phyloP scores from a whole-genome alignment of 1,140 invertebrate genomes.

The Pogonomyrmex californicus region DNA sequence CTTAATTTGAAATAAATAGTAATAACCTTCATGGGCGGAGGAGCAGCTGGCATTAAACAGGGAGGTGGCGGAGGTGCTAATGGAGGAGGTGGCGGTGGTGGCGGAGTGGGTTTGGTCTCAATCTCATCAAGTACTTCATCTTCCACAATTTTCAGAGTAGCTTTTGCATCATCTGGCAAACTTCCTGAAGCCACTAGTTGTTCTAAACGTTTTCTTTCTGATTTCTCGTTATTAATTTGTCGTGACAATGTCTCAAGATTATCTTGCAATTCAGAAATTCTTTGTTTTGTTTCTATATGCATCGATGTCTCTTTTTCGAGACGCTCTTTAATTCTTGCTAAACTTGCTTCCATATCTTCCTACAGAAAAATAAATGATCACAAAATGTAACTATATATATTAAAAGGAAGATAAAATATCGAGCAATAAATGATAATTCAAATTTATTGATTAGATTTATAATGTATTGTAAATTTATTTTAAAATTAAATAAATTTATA shows the following conservation, averaged over 20 bases:
- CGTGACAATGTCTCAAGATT: conserved; percentile 85
- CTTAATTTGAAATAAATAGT: conserved; percentile 1
- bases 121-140: conserved; percentile 84
- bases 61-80: conserved; percentile 89
- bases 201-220: conserved; percentile 93
- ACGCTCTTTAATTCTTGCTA: conserved; percentile 94
- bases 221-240: conserved; percentile 93
- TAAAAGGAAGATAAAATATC: not conserved
- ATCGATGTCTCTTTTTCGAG: conserved; percentile 96
- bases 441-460: not conserved
- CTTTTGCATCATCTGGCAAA: conserved; percentile 97
- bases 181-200: conserved; percentile 95
- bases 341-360: conserved; percentile 95
- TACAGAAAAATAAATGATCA: conserved; percentile 77
- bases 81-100: conserved; percentile 88
- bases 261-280: conserved; percentile 90
- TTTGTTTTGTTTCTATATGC: conserved; percentile 95
- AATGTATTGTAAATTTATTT: not conserved
- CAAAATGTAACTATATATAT: not conserved
- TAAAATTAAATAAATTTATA: conserved; percentile 3
- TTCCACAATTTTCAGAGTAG: conserved; percentile 87
- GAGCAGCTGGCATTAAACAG: conserved; percentile 87
- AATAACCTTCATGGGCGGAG: conserved; percentile 87
- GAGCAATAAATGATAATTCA: not conserved
- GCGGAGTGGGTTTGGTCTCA: conserved; percentile 83